phyloP scores from a whole-genome alignment of 2,113 vertebrate species.

The Rafetus swinhoei region DNA sequence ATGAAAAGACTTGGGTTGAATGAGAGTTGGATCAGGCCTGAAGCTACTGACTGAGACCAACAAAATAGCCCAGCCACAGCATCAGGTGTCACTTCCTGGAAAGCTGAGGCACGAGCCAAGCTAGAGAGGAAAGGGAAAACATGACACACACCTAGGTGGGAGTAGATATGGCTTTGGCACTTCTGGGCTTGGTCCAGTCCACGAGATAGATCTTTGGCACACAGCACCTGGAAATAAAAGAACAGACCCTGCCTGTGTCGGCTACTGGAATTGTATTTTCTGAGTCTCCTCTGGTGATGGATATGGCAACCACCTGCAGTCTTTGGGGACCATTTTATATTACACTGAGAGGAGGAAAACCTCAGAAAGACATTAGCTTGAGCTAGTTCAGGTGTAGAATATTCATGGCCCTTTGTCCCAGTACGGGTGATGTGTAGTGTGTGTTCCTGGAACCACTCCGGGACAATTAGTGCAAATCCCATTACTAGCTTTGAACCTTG shows the following conservation, averaged over 20 bases:
- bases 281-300: rapidly evolving
- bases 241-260: neutral
- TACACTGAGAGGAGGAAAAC: neutral
- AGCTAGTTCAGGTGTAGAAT: neutral
- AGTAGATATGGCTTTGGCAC: neutral
- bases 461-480: neutral
- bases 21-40: neutral
- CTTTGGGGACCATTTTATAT: neutral
- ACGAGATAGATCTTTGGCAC: rapidly evolving
- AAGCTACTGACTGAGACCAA: no score
- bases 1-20: neutral
- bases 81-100: neutral
- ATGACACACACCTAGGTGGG: neutral
- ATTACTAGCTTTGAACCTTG: neutral
- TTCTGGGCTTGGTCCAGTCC: rapidly evolving
- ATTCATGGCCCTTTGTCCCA: neutral
- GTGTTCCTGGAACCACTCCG: neutral
- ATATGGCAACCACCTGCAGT: neutral
- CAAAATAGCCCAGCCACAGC: neutral
- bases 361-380: neutral
- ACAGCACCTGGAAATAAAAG: neutral
- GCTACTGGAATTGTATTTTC: neutral
- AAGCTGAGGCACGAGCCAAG: neutral
- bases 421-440: neutral
- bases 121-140: neutral